Base-by-base conservation (phyloP, 2,888 invertebrate genomes). In the Euzetes globulus region DNA sequence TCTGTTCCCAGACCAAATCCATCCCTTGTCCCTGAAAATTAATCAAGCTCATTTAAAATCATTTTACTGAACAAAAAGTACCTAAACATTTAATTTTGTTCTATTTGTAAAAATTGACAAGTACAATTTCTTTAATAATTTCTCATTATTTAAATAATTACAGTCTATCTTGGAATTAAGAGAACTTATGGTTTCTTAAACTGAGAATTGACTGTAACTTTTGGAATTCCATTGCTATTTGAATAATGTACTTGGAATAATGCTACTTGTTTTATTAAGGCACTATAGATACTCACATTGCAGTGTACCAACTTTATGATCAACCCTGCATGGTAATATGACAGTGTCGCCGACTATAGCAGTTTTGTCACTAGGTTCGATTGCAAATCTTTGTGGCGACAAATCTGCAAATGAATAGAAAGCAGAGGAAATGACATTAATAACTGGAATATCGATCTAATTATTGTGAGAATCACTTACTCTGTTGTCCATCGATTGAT, bases 1-100 rank as follows among this genome's bases (percentile, higher is more conserved):
- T 94, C 92, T 0, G 91, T 88, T 1, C 97, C 97, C 45, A 98
- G 87, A 0, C 95, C 97, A 81, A 96, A 97, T 81, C 94, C 95
- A 81, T 96, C 94, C 81, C 94, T 92, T 75, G 96, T 96, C 98
- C 98, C 74, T 15, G 1, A 60, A 19, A 60, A 41, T 41, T 11
- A 41, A 41, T 41, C 11, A 15, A 6, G n/a, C n/a, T n/a, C n/a
- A n/a, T n/a, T n/a, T n/a, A n/a, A n/a, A n/a, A n/a, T n/a, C n/a
- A n/a, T n/a, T n/a, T n/a, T n/a, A n/a, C n/a, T n/a, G n/a, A n/a
- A n/a, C n/a, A n/a, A n/a, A n/a, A n/a, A n/a, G n/a, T n/a, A n/a
- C n/a, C n/a, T n/a, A n/a, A n/a, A n/a, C n/a, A n/a, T n/a, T n/a
- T n/a, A n/a, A n/a, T n/a, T n/a, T n/a, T n/a, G n/a, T n/a, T n/a